These are phyloP conservation scores for Lycorma delicatula DNA, from an alignment of 1,140 invertebrate species.

Conservation along the genomic window DNA sequence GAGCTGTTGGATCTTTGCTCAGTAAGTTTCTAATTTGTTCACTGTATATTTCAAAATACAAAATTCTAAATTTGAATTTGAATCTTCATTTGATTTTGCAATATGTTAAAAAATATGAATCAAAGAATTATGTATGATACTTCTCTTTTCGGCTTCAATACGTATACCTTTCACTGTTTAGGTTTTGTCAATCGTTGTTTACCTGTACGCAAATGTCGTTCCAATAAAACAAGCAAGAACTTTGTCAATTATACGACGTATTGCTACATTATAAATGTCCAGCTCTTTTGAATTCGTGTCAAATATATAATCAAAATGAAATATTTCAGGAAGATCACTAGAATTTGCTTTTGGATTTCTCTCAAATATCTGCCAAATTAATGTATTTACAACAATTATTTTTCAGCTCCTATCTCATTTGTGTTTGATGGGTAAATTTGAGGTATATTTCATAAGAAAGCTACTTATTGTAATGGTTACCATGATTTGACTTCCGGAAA, in stretches of 20 bases:
- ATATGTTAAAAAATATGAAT: conserved; percentile 69
- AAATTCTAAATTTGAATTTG: conserved; percentile 67
- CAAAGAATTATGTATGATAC: conserved; percentile 77
- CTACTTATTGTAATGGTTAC: no score
- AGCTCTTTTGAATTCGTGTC: conserved; percentile 80
- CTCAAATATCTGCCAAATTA: conserved; percentile 56
- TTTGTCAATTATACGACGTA: conserved; percentile 86
- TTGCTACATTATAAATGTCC: conserved; percentile 94
- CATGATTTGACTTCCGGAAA: no score
- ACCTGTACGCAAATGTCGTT: conserved; percentile 94
- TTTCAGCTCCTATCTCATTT: conserved; percentile 62
- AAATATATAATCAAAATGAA: conserved; percentile 91
- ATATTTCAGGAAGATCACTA: conserved; percentile 59
- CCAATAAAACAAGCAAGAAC: conserved; percentile 94
- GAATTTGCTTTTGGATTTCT: conserved; percentile 47
- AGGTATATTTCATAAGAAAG: no score
- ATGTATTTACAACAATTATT: conserved; percentile 55
- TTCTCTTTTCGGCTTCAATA: conserved; percentile 70
- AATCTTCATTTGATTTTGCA: conserved; percentile 58
- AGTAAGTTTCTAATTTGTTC: conserved; percentile 72
- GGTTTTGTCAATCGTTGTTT: conserved; percentile 95
- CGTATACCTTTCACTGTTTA: conserved; percentile 90
- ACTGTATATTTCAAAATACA: conserved; percentile 75
- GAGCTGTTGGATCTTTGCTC: conserved; percentile 43
- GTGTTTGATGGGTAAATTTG: conserved; percentile 81